Evolutionary conservation across 2,113 vertebrate species (phyloP).

Genomic region (Nannobrachium achirus): DNA sequence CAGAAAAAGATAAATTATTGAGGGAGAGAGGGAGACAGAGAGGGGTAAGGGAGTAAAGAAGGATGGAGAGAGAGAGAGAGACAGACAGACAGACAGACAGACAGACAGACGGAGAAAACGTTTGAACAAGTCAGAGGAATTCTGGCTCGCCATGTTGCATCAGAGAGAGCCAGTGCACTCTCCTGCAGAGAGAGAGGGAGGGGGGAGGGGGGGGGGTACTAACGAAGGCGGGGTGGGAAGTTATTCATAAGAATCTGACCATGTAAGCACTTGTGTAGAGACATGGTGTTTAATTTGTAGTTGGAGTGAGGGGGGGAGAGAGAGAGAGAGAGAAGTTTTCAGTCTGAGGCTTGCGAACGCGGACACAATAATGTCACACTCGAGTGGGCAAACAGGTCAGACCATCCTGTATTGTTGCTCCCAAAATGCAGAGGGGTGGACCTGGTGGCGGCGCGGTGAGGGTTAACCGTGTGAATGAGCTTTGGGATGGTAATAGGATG

Average conservation of each 20-base stretch:
- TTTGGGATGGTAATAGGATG: conserved; percentile 68
- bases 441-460: conserved; percentile 15
- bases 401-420: conserved; percentile 65
- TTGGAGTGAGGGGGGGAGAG: conserved; percentile 15
- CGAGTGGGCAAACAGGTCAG: conserved; percentile 77
- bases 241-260: conserved; percentile 78
- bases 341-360: conserved; percentile 61
- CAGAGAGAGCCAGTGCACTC: conserved; percentile 73
- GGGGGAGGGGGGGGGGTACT: conserved; percentile 61
- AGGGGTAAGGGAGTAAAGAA: too few relatives aligned
- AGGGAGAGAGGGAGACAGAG: conserved; percentile 14
- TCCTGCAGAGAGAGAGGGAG: conserved; percentile 71
- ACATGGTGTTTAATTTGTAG: conserved; percentile 77
- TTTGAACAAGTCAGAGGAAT: conserved; percentile 72
- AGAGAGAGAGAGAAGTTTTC: conserved; percentile 70
- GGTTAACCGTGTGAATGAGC: conserved; percentile 74
- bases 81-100: too few relatives aligned
- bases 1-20: conserved; percentile 69
- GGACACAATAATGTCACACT: conserved; percentile 77
- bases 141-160: conserved; percentile 73
- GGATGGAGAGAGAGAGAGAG: too few relatives aligned
- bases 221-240: conserved; percentile 70
- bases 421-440: conserved; percentile 46
- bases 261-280: conserved; percentile 77
- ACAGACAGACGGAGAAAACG: conserved; percentile 47